Evolutionary conservation across 2,113 vertebrate genomes (phyloP), one percentile per base, ranked within the genome.

Genomic region (Saimiri boliviensis): DNA sequence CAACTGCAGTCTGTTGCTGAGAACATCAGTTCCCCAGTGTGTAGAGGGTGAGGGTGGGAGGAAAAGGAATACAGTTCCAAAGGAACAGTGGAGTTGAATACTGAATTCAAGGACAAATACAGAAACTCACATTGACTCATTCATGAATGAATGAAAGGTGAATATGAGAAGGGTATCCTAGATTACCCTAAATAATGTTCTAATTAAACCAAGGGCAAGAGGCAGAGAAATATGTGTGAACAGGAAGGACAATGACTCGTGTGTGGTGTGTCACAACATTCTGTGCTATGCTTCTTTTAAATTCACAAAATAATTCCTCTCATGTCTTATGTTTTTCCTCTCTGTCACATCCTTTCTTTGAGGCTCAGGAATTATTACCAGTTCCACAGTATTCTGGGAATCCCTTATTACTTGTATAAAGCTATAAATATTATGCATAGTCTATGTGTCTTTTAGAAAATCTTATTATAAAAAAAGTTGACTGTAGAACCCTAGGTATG

Each of bases 141-240:
- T 68, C 45, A 74, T 35, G 25, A 42, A 56, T 58, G 42, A 87
- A 96, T 81, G 77, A 93, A 87, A 70, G 77, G 73, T 35, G 58
- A 56, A n/a, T 56, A 94, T 70, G 7, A 92, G 17, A 87, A 88
- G 7, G 14, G 21, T 32, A 66, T 85, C 32, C 68, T 52, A 82
- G 25, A 66, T 58, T 23, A 27, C 10, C 54, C 86, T 37, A 81
- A 89, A 66, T 77, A 86, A 74, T 19, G 20, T 85, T 35, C 47
- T 86, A 42, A 93, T 16, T 54, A 93, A 82, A 89, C 23, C 42
- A 63, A 58, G 91, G 68, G 3, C 37, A 47, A 54, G 60, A 14
- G 20, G 32, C 13, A 68, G 63, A 76, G 68, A 94, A 35, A 49
- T 11, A 35, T 42, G 40, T 79, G n/a, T 49, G 25, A 82, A 84